Conservation (phyloP, 2,888 invertebrate species). For the Eugnorisma glareosa region DNA sequence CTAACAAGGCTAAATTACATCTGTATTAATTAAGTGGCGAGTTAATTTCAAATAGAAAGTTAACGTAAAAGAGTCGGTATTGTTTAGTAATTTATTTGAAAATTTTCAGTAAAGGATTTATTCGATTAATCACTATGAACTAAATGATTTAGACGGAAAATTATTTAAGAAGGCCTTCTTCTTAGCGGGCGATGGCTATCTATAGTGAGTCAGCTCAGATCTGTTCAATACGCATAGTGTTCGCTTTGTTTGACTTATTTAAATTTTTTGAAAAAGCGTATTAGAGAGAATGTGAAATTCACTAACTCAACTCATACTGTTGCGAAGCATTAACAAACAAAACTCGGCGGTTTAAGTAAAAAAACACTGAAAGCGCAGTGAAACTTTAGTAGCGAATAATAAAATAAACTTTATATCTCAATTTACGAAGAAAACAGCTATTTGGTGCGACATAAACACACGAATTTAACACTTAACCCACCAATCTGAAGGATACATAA, state of each 20-base stretch:
- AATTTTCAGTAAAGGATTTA: neutral
- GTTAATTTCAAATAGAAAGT: neutral
- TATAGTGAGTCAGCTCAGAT: neutral
- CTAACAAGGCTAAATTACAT: neutral
- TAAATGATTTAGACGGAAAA: neutral
- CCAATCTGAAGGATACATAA: conserved; percentile 60
- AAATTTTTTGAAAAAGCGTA: neutral
- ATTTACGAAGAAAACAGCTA: conserved; percentile 41
- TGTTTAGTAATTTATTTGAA: neutral
- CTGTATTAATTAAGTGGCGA: neutral
- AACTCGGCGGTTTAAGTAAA: conserved; percentile 9
- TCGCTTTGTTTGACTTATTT: neutral
- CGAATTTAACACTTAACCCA: conserved; percentile 26
- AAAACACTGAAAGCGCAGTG: conserved; percentile 17
- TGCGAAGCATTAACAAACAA: neutral
- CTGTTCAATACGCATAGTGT: neutral
- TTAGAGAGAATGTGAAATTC: neutral
- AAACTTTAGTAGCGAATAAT: conserved; percentile 27
- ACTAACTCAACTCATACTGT: neutral
- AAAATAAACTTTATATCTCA: conserved; percentile 39
- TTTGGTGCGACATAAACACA: conserved; percentile 40
- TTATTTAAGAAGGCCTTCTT: neutral
- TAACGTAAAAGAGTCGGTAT: neutral
- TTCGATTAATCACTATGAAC: neutral
- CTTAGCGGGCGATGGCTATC: neutral